These are phyloP conservation scores for Procavia capensis DNA, from an alignment of 2,113 vertebrate genomes.

Conservation along the genomic window DNA sequence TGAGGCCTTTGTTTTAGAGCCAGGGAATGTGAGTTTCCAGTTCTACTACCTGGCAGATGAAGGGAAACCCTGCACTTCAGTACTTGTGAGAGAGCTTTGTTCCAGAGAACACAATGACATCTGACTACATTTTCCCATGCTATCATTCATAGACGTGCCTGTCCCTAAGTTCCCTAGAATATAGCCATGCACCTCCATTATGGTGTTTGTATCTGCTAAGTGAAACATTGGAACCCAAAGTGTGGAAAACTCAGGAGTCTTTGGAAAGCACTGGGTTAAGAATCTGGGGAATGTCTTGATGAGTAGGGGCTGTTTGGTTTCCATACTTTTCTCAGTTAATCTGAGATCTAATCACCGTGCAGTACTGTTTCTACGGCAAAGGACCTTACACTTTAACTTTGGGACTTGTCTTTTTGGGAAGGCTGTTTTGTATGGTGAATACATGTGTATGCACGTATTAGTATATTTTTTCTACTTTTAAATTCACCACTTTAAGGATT, in stretches of 20 bases:
- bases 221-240: neutral
- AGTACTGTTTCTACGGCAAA: neutral
- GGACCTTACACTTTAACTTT: neutral
- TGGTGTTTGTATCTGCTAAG: neutral
- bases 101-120: neutral
- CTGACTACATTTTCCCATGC: neutral
- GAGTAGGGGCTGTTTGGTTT: neutral
- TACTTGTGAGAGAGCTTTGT: neutral
- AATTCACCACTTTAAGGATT: neutral
- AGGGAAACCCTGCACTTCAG: neutral
- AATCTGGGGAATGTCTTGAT: neutral
- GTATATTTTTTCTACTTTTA: neutral
- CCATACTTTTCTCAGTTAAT: neutral
- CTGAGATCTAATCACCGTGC: neutral
- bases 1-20: neutral
- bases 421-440: neutral
- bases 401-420: neutral
- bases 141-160: accelerated
- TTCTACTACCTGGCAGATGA: neutral
- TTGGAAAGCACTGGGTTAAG: neutral
- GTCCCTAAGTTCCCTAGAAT: neutral
- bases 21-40: neutral
- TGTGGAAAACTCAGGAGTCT: neutral
- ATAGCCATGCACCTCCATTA: neutral
- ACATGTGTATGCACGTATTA: neutral